Percentiles rank a stretch among this genome's conserved stretches.
Evolutionary conservation across 2,113 vertebrate genomes (phyloP).

Genomic region (Cyanistes caeruleus): DNA sequence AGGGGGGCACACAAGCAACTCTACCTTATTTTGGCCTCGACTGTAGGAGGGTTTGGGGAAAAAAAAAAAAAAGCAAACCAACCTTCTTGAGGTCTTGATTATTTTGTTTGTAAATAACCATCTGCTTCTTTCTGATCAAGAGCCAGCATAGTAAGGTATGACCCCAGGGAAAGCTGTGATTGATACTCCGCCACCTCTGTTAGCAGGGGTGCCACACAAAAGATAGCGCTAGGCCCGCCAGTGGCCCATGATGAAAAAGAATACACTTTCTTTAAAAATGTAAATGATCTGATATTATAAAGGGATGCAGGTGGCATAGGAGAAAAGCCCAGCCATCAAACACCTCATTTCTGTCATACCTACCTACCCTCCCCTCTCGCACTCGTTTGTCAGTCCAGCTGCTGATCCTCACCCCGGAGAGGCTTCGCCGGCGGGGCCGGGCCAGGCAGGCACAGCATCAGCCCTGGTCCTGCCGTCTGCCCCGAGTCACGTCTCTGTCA

Average conservation of each 20-base stretch:
- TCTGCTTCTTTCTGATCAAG: slow-evolving; percentile 73
- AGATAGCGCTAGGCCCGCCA: slow-evolving; percentile 14
- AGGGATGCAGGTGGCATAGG: slow-evolving; percentile 63
- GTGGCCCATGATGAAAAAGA: slow-evolving; percentile 69
- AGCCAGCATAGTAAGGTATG: slow-evolving; percentile 70
- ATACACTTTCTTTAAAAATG: slow-evolving; percentile 68
- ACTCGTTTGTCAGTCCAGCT: neutral
- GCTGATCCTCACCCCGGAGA: neutral
- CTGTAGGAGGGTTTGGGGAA: neutral
- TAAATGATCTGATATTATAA: slow-evolving; percentile 58
- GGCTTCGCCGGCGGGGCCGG: accelerated
- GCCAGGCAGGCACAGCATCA: neutral
- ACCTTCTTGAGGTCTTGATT: slow-evolving; percentile 68
- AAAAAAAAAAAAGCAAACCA: neutral
- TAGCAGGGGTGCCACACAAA: slow-evolving; percentile 62
- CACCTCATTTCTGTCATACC: slow-evolving; percentile 32
- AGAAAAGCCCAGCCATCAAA: slow-evolving; percentile 59
- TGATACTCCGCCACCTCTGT: slow-evolving; percentile 68
- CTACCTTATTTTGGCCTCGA: slow-evolving; percentile 34
- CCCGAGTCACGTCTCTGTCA: neutral
- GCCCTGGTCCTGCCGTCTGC: neutral
- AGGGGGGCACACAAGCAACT: neutral
- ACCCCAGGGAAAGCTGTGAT: slow-evolving; percentile 69
- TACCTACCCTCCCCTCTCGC: neutral
- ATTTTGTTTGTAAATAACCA: slow-evolving; percentile 77